A percentile compares a stretch with the other conserved stretches of the same genome.
phyloP scores from a whole-genome alignment of 2,797 vertebrate genomes.

The Hydrolagus colliei region DNA sequence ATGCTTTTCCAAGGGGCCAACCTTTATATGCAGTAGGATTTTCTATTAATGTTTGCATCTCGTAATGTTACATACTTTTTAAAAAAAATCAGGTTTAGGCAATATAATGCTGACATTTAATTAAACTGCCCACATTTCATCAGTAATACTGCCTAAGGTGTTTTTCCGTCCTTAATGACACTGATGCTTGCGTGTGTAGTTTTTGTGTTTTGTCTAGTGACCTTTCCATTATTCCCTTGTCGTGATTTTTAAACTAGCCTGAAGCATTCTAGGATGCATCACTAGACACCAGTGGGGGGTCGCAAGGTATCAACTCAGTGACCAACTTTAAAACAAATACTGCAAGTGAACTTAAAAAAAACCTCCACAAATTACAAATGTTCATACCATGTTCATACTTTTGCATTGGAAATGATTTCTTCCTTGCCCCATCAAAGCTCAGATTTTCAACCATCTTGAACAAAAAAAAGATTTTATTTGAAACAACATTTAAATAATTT shows the following conservation, averaged over 20 bases:
- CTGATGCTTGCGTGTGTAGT: background rate
- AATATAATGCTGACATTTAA: background rate
- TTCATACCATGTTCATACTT: background rate
- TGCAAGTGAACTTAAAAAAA: background rate
- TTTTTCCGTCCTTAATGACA: background rate
- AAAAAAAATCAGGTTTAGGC: background rate
- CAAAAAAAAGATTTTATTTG: background rate
- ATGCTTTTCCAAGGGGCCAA: constrained; percentile 14
- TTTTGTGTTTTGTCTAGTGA: background rate
- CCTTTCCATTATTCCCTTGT: constrained; percentile 8
- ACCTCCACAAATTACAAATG: background rate
- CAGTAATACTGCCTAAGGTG: constrained; percentile 27
- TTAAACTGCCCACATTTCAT: background rate
- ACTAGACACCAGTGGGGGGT: background rate
- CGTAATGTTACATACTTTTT: background rate
- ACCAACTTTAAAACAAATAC: constrained; percentile 4
- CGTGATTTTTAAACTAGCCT: background rate
- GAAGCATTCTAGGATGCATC: background rate
- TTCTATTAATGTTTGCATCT: background rate
- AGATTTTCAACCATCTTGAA: background rate
- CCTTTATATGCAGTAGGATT: background rate
- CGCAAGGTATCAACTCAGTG: background rate
- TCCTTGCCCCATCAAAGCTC: background rate
- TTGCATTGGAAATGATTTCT: background rate
- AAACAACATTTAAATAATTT: background rate